These are phyloP conservation scores for Himantopus leucocephalus DNA, from an alignment of 2,113 vertebrate genomes.

Conservation along the genomic window DNA sequence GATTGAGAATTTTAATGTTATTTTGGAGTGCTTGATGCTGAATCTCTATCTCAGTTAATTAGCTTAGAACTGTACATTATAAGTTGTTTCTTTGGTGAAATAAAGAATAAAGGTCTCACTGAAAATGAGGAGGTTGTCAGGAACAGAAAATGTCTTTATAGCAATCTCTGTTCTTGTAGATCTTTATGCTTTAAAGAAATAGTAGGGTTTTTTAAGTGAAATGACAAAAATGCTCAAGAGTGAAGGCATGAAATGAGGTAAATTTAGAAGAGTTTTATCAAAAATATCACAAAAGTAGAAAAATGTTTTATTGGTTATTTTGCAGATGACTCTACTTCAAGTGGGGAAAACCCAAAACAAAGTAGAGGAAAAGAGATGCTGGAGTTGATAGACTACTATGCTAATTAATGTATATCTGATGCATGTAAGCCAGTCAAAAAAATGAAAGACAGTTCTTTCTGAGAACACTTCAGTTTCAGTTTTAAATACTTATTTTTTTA, in stretches of 20 bases:
- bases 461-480: background rate
- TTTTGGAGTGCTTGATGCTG: background rate
- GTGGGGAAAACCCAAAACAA: background rate
- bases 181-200: background rate
- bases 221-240: background rate
- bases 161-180: background rate
- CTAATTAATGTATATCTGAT: background rate
- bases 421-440: background rate
- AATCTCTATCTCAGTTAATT: background rate
- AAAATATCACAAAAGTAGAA: background rate
- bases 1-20: background rate
- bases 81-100: background rate
- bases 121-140: background rate
- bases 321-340: background rate
- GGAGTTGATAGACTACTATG: background rate
- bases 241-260: background rate
- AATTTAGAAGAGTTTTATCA: background rate
- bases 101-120: background rate
- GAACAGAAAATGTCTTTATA: background rate
- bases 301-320: background rate
- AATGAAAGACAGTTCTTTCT: background rate
- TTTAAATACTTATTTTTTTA: background rate
- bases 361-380: background rate
- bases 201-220: background rate
- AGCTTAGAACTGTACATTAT: background rate